Percentiles rank a stretch among this genome's conserved stretches.
These are phyloP conservation scores for Acrobasis suavella DNA, from an alignment of 2,888 invertebrate species.

Conservation along the genomic window DNA sequence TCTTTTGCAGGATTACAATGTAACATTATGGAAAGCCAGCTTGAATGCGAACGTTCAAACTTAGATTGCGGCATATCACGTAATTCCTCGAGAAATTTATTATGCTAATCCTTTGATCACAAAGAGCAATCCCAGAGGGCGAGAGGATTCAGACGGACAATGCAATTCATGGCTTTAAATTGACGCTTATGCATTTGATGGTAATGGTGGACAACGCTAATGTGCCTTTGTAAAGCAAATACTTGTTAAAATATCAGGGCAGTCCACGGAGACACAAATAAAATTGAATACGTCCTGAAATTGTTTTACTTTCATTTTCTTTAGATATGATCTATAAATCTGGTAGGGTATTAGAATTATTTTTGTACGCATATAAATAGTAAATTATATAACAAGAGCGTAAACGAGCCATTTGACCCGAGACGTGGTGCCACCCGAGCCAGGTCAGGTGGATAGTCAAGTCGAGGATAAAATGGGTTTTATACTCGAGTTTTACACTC, in stretches of 20 bases:
- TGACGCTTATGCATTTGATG: constrained; percentile 19
- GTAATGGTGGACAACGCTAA: constrained; percentile 10
- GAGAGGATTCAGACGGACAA: constrained; percentile 30
- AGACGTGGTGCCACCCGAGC: too few relatives aligned
- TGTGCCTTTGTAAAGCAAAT: constrained; percentile 7
- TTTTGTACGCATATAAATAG: too few relatives aligned
- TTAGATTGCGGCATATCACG: constrained; percentile 23
- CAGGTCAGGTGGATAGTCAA: too few relatives aligned
- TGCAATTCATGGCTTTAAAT: constrained; percentile 25
- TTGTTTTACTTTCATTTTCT: not conserved
- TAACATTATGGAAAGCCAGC: constrained; percentile 40
- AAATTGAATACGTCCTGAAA: not conserved
- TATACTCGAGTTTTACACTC: too few relatives aligned
- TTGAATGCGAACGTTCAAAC: constrained; percentile 37
- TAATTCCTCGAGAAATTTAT: constrained; percentile 36
- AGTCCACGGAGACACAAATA: not conserved
- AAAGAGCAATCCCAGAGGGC: constrained; percentile 40
- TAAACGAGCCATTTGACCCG: too few relatives aligned
- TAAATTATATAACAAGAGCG: too few relatives aligned
- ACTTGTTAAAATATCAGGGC: constrained; percentile 1
- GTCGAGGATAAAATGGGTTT: too few relatives aligned
- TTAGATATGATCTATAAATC: not conserved
- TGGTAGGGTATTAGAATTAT: too few relatives aligned
- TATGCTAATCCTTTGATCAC: constrained; percentile 42
- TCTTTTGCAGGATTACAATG: constrained; percentile 3